Percentiles rank a stretch among this genome's conserved stretches.
phyloP scores from a whole-genome alignment of 2,797 vertebrate genomes.

The Anniella stebbinsi region DNA sequence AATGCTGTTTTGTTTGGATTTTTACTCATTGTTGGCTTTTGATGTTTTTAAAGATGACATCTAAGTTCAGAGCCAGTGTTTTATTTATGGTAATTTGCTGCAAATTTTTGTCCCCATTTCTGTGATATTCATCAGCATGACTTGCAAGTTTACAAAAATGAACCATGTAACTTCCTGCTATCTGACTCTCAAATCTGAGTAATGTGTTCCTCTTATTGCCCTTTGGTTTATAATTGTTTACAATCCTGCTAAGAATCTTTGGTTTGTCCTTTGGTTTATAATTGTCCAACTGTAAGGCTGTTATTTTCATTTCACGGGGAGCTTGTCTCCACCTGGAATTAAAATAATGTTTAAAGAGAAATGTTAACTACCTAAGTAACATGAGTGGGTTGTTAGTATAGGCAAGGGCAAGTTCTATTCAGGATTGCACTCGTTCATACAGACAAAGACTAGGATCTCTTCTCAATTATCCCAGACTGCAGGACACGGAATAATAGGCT shows the following conservation, averaged over 20 bases:
- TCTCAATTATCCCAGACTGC: too few species aligned
- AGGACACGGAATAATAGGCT: too few species aligned
- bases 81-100: not conserved
- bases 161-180: not conserved
- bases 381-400: not conserved
- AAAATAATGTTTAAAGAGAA: constrained; percentile 2
- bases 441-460: too few species aligned
- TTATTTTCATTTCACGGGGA: constrained; percentile 7
- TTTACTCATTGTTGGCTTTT: not conserved
- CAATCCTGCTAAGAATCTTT: not conserved
- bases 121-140: not conserved
- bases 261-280: not conserved
- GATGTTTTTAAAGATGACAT: not conserved
- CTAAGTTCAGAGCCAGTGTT: not conserved
- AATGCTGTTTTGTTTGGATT: not conserved
- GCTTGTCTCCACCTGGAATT: not conserved
- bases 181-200: not conserved
- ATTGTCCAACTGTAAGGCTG: accelerated
- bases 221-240: not conserved
- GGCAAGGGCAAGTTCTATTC: not conserved
- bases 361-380: not conserved
- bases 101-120: not conserved
- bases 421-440: constrained; percentile 2
- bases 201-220: not conserved
- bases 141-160: constrained; percentile 5